phyloP scores from a whole-genome alignment of 2,888 invertebrate genomes.

The Xestia ashworthii region DNA sequence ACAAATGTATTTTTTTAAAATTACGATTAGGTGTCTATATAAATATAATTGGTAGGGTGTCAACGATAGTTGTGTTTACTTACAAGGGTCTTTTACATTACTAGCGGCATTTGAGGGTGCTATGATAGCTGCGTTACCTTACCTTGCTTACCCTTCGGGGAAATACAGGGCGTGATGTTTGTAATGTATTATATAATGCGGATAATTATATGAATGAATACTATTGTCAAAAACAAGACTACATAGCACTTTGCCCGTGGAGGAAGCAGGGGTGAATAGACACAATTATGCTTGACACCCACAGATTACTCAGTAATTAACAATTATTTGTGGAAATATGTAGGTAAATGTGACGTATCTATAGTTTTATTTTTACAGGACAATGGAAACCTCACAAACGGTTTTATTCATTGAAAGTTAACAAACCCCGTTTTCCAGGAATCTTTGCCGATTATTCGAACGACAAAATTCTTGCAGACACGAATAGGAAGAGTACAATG shows the following conservation, averaged over 20 bases:
- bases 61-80: neutral
- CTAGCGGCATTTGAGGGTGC: neutral
- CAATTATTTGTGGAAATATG: neutral
- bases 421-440: neutral
- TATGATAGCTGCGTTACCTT: neutral
- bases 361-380: neutral
- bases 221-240: neutral
- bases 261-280: neutral
- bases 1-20: no score
- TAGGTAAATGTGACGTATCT: neutral
- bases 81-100: neutral
- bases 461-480: slow-evolving; percentile 10
- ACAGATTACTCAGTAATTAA: neutral
- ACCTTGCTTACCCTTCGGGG: neutral
- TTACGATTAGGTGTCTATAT: no score
- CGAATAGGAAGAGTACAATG: slow-evolving; percentile 35
- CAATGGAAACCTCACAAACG: neutral
- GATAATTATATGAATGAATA: neutral
- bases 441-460: slow-evolving; percentile 21
- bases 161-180: neutral
- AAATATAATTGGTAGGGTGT: neutral
- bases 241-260: neutral
- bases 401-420: neutral
- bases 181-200: neutral
- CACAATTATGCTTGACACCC: neutral